These are phyloP conservation scores for Cheilosia impressa DNA, from an alignment of 2,888 invertebrate species.

Conservation along the genomic window DNA sequence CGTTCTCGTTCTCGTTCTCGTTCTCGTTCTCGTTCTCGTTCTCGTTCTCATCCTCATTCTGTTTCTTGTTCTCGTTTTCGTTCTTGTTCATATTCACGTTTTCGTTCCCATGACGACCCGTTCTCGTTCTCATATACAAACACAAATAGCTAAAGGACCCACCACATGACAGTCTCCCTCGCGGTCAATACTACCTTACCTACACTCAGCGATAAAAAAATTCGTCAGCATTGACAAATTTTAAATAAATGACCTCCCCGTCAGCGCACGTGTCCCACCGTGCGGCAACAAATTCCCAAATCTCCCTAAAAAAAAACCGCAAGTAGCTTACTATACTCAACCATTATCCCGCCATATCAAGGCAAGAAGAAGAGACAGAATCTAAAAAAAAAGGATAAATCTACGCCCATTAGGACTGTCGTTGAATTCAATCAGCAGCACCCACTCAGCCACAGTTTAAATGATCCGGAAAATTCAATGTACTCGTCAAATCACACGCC, in stretches of 20 bases:
- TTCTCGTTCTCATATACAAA: too few species aligned
- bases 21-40: too few species aligned
- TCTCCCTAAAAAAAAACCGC: background rate
- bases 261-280: conserved; percentile 7
- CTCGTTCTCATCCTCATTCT: too few species aligned
- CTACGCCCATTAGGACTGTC: background rate
- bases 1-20: too few species aligned
- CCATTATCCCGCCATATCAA: background rate
- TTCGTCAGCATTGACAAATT: background rate
- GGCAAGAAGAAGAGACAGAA: conserved; percentile 13
- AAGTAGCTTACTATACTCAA: background rate
- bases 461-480: conserved; percentile 69
- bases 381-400: conserved; percentile 3
- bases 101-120: too few species aligned
- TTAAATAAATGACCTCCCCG: background rate
- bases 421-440: conserved; percentile 56
- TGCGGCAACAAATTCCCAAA: background rate
- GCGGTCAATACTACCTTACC: too few species aligned
- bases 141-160: too few species aligned
- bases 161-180: too few species aligned
- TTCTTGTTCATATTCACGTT: too few species aligned
- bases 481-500: conserved; percentile 61
- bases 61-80: too few species aligned
- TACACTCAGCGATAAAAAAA: too few species aligned
- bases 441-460: conserved; percentile 52